Conservation (phyloP, 2,888 invertebrate genomes). For the Dascillus cervinus region DNA sequence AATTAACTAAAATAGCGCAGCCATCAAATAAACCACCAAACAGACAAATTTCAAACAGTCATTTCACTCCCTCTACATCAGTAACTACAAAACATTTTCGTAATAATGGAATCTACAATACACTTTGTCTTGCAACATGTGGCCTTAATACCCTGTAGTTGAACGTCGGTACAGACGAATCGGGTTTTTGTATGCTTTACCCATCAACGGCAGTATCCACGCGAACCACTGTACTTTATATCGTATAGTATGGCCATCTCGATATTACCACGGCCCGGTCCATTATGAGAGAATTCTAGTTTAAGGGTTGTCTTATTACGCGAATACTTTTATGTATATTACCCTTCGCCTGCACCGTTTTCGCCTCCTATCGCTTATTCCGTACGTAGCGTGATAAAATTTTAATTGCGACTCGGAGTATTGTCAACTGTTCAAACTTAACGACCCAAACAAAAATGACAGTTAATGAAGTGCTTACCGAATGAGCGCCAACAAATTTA, state of each 20-base stretch:
- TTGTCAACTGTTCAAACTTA: too few relatives aligned
- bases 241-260: conserved; percentile 14
- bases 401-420: background rate
- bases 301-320: conserved; percentile 16
- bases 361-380: too few relatives aligned
- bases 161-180: conserved; percentile 17
- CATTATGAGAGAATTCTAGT: conserved; percentile 17
- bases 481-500: too few relatives aligned
- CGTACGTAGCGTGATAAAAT: too few relatives aligned
- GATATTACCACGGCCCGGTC: conserved; percentile 19
- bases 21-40: conserved; percentile 18
- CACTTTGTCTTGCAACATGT: conserved; percentile 40
- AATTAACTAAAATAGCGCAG: too few relatives aligned
- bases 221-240: conserved; percentile 14
- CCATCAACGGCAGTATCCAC: conserved; percentile 12
- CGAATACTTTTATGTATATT: conserved; percentile 10
- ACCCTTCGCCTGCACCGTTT: background rate
- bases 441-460: too few relatives aligned
- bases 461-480: too few relatives aligned
- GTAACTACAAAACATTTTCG: conserved; percentile 17
- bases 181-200: too few relatives aligned
- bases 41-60: conserved; percentile 16
- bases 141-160: conserved; percentile 32
- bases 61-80: conserved; percentile 11
- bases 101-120: conserved; percentile 34